These are phyloP conservation scores for Bothrops jararaca DNA, from an alignment of 2,113 vertebrate species.

Conservation along the genomic window DNA sequence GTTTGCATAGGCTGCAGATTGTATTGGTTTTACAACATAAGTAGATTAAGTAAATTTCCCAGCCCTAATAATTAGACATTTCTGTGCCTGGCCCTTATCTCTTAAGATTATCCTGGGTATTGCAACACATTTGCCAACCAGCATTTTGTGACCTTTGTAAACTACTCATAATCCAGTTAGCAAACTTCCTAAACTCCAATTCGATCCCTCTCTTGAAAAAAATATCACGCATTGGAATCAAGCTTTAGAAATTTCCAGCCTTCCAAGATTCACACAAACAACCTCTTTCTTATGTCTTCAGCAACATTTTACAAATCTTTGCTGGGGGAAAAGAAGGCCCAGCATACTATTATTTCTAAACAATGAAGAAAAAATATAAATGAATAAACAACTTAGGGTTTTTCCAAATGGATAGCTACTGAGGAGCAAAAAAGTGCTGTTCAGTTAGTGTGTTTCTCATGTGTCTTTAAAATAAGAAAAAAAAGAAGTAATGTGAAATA, in stretches of 20 bases:
- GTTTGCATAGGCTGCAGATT: not conserved
- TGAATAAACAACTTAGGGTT: not conserved
- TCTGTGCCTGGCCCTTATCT: not conserved
- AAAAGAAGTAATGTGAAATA: not conserved
- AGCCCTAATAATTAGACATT: not conserved
- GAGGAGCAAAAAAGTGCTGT: not conserved
- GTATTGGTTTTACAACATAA: not conserved
- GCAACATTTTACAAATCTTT: not conserved
- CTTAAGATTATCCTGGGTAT: not conserved
- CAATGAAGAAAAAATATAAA: not conserved
- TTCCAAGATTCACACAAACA: not conserved
- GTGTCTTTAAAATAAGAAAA: not conserved
- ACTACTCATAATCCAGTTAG: not conserved
- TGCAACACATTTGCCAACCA: not conserved
- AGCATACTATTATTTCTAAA: not conserved
- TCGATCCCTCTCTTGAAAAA: not conserved
- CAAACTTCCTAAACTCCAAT: not conserved
- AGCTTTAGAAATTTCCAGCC: not conserved
- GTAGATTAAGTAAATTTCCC: not conserved
- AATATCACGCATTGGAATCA: not conserved
- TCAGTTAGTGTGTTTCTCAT: not conserved
- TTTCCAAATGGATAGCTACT: not conserved
- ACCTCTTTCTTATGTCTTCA: not conserved
- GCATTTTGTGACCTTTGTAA: not conserved
- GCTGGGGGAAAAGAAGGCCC: not conserved